Conservation (phyloP, 2,888 invertebrate genomes). For the Heliconius cydno region DNA sequence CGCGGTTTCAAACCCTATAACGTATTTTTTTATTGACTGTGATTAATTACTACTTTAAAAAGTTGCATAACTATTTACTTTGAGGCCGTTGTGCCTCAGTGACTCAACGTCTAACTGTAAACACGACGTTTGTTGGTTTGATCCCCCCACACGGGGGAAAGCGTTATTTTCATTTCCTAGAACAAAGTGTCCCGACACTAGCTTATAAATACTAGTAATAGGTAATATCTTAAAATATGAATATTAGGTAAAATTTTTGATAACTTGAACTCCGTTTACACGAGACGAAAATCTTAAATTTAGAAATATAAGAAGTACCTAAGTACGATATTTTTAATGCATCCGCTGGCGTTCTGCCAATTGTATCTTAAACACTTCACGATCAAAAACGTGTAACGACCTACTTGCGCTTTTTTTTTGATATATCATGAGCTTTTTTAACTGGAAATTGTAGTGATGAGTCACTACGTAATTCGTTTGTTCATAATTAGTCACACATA, state of each 20-base stretch:
- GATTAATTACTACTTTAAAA: too few relatives aligned
- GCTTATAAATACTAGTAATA: too few relatives aligned
- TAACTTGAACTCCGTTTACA: background rate
- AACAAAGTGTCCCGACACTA: background rate
- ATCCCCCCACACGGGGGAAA: too few relatives aligned
- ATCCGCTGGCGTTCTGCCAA: slow-evolving; percentile 51
- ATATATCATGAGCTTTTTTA: background rate
- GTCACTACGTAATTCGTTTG: background rate
- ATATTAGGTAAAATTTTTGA: background rate
- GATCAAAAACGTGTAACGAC: slow-evolving; percentile 46
- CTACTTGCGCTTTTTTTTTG: slow-evolving; percentile 43
- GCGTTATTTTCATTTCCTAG: too few relatives aligned
- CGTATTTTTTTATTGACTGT: too few relatives aligned
- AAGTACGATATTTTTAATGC: slow-evolving; percentile 49
- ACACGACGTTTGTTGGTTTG: too few relatives aligned
- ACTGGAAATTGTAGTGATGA: slow-evolving; percentile 42
- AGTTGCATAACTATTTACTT: too few relatives aligned
- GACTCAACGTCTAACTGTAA: too few relatives aligned
- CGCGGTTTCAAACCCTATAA: too few relatives aligned
- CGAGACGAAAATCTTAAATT: background rate
- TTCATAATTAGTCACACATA: background rate
- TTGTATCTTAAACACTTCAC: slow-evolving; percentile 44
- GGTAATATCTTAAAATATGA: background rate
- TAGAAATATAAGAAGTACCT: background rate
- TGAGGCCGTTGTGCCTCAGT: too few relatives aligned